Evolutionary conservation across 2,888 invertebrate genomes (phyloP), one percentile per base, ranked within the genome.

Genomic region (Monoplex corrugatus): DNA sequence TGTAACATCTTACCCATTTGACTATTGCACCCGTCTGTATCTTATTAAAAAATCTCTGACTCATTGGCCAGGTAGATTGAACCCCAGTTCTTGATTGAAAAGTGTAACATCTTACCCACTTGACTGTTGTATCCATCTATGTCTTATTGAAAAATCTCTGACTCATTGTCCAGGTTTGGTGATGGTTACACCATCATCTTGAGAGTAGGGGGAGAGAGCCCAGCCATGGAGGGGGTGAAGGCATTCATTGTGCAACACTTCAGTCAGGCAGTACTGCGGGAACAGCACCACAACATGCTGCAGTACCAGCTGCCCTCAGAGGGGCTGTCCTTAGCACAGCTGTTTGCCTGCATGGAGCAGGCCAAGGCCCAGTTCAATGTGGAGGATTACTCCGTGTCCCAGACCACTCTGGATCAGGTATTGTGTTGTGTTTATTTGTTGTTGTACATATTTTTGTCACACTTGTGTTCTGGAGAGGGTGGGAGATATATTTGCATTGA

Each of bases 371-470:
- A 93, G 40, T 92, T 96, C 43, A 92, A 95, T 16, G 96, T 97
- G 44, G 96, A 96, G 91, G 97, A 97, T 93, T 97, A 97, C 93
- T 96, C 97, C 2, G 96, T 97, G 6, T 96, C 96, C 68, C 97
- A 97, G 93, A 97, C 97, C n/a, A 97, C 97, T 13, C 95, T 97
- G 35, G 97, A 97, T 92, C 97, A 97, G 95, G 97, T 97, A 88
- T 5, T 40, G 78, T 50, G 50, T 50, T 50, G 50, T 50, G 50
- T 50, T 8, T 50, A 16, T 50, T 8, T 50, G 50, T 50, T 8
- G 8, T 8, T 50, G 50, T 50, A 16, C 16, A 50, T 13, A 16
- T 50, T 8, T 50, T 50, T 50, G 50, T 50, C 16, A 50, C 16
- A 13, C 10, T 13, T 50, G 16, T 50, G 50, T 50, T n/a, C n/a